Percentiles rank a stretch among this genome's conserved stretches.
Evolutionary conservation across 1,140 invertebrate genomes (phyloP).

Genomic region (Papilio aristodemus): DNA sequence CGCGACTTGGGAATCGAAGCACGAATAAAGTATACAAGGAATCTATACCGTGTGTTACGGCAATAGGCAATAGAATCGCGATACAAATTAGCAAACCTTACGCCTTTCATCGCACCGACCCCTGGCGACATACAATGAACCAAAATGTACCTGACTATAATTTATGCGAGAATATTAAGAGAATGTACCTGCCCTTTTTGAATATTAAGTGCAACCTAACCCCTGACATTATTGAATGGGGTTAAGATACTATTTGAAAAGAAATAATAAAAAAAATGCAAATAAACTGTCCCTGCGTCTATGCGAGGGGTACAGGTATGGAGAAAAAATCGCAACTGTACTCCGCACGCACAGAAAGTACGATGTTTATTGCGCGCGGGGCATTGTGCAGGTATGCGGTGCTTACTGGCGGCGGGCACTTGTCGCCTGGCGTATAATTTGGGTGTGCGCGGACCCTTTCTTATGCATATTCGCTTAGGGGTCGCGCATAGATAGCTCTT

Average conservation of each 20-base stretch:
- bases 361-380: constrained; percentile 48
- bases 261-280: constrained; percentile 79
- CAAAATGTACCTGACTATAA: constrained; percentile 81
- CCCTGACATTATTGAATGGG: constrained; percentile 79
- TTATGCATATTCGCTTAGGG: constrained; percentile 71
- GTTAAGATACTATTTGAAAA: constrained; percentile 80
- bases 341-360: constrained; percentile 52
- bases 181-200: constrained; percentile 81
- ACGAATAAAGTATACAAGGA: constrained; percentile 38
- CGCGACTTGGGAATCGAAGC: constrained; percentile 57
- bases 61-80: constrained; percentile 49
- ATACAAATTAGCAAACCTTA: constrained; percentile 42
- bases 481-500: constrained; percentile 73
- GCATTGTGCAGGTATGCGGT: constrained; percentile 42
- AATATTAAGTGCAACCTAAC: constrained; percentile 81
- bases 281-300: constrained; percentile 76
- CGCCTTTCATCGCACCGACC: constrained; percentile 52
- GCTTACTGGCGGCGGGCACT: constrained; percentile 61
- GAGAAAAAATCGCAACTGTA: constrained; percentile 69
- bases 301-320: constrained; percentile 67
- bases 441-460: constrained; percentile 69
- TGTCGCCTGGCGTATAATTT: constrained; percentile 78
- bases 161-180: constrained; percentile 81
- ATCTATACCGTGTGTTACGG: constrained; percentile 38
- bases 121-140: constrained; percentile 70